Percentiles rank a stretch among this genome's conserved stretches.
Evolutionary conservation across 2,888 invertebrate species (phyloP).

Genomic region (Netelia virgata): DNA sequence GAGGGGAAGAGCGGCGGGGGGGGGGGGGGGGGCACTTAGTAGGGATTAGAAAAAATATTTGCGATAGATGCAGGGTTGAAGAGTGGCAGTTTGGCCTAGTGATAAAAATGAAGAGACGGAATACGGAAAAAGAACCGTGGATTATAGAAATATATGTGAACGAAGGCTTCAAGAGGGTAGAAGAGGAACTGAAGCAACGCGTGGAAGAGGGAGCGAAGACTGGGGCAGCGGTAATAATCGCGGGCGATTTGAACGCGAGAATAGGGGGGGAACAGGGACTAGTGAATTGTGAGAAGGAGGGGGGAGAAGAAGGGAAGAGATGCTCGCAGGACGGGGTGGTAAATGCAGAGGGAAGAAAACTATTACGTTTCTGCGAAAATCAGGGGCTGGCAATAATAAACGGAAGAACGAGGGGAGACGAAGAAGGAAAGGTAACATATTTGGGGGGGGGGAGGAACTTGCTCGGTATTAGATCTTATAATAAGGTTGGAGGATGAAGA

Average conservation of each 20-base stretch:
- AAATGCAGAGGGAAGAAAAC: slow-evolving; percentile 16
- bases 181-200: not conserved
- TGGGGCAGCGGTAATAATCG: slow-evolving; percentile 25
- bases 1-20: slow-evolving; percentile 42
- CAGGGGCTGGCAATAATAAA: slow-evolving; percentile 1
- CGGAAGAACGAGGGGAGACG: slow-evolving; percentile 11
- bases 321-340: slow-evolving; percentile 8
- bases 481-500: slow-evolving; percentile 9
- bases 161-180: slow-evolving; percentile 13
- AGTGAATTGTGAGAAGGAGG: slow-evolving; percentile 16
- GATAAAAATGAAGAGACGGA: not conserved
- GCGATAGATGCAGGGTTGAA: not conserved
- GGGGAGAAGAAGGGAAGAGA: not conserved
- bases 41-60: slow-evolving; percentile 30
- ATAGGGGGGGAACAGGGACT: not conserved
- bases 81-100: slow-evolving; percentile 11
- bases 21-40: slow-evolving; percentile 47
- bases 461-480: slow-evolving; percentile 36
- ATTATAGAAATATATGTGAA: slow-evolving; percentile 44
- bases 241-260: slow-evolving; percentile 44
- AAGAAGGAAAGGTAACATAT: not conserved
- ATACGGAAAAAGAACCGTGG: slow-evolving; percentile 2
- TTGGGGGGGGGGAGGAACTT: not conserved
- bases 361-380: slow-evolving; percentile 14
- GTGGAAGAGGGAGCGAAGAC: slow-evolving; percentile 13